Conservation (phyloP, 2,888 invertebrate genomes). For the Campoplex capitator region DNA sequence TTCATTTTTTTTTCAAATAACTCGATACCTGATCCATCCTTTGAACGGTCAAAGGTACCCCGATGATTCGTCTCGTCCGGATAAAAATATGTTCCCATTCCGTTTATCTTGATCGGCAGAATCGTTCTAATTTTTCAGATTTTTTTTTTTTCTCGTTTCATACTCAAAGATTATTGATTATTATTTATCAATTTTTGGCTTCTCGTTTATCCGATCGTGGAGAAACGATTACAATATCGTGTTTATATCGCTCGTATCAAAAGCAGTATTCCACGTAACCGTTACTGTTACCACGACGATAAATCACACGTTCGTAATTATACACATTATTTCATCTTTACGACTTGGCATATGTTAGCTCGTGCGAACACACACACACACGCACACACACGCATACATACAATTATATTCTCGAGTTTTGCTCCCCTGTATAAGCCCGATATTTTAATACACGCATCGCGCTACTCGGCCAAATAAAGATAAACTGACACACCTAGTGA, state of each 20-base stretch:
- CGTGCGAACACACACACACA: slow-evolving; percentile 44
- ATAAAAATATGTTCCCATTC: neutral
- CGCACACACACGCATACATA: slow-evolving; percentile 24
- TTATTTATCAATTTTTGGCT: slow-evolving; percentile 36
- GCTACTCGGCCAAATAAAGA: slow-evolving; percentile 67
- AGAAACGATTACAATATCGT: slow-evolving; percentile 14
- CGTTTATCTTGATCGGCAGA: neutral
- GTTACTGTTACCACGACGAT: slow-evolving; percentile 67
- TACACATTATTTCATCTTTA: slow-evolving; percentile 68
- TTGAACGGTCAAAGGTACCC: neutral
- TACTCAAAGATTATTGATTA: slow-evolving; percentile 24
- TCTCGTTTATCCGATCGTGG: neutral
- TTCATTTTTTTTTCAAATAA: neutral
- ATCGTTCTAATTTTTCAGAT: neutral
- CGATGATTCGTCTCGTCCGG: neutral
- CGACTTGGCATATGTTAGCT: slow-evolving; percentile 50
- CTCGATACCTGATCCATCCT: neutral
- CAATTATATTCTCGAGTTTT: slow-evolving; percentile 10
- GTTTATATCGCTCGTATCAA: slow-evolving; percentile 32
- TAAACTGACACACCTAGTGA: slow-evolving; percentile 71
- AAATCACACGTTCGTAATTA: slow-evolving; percentile 69
- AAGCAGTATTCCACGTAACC: slow-evolving; percentile 24
- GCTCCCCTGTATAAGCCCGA: slow-evolving; percentile 30
- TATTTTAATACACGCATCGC: slow-evolving; percentile 56
- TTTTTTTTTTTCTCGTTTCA: neutral